Evolutionary conservation across 2,113 vertebrate species (phyloP), one percentile per base, ranked within the genome.

Genomic region (Eudyptes chrysolophus): DNA sequence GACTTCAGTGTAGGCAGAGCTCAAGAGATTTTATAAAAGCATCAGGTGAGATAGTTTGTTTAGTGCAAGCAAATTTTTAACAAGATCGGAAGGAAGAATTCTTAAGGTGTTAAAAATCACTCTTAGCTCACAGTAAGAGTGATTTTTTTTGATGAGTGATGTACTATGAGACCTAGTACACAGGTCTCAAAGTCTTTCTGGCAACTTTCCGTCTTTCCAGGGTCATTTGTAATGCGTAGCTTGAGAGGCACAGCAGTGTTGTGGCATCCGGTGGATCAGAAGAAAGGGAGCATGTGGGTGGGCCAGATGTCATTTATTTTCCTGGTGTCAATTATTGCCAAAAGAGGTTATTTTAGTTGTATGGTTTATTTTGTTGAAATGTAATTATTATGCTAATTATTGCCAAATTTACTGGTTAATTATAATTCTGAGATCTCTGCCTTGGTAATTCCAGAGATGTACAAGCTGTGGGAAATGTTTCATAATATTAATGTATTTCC

Each of bases 321-420:
- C 89, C 60, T 48, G 24, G n/a, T 92, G 89, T 89, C 79, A 88
- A 2, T 93, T 92, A 81, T 70, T 96, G 84, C 87, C 72, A 54
- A 91, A 81, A 94, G 52, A 92, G 78, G 74, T 69, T 75, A 83
- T 91, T 95, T 92, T 69, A 87, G 74, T 70, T 48, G 66, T 69
- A 57, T 32, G 65, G 57, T 82, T 96, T 95, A 65, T 91, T 92
- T 92, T 91, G 66, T 74, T 85, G 74, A 82, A 89, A 89, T 52
- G 30, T 48, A 54, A 89, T 94, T 84, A 87, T 93, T 92, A 83
- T 92, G 69, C 57, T 96, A 94, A 96, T 95, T 94, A 87, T 91
- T 94, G 92, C 89, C 81, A 92, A 94, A 92, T 81, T 83, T 91
- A 49, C 81, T 87, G 54, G 38, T 89, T 96, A 46, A 72, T 95